Percentiles rank a stretch among this genome's conserved stretches.
phyloP scores from a whole-genome alignment of 37 sponge, comb jelly and placozoan genomes.

The Aplysina aerophoba region DNA sequence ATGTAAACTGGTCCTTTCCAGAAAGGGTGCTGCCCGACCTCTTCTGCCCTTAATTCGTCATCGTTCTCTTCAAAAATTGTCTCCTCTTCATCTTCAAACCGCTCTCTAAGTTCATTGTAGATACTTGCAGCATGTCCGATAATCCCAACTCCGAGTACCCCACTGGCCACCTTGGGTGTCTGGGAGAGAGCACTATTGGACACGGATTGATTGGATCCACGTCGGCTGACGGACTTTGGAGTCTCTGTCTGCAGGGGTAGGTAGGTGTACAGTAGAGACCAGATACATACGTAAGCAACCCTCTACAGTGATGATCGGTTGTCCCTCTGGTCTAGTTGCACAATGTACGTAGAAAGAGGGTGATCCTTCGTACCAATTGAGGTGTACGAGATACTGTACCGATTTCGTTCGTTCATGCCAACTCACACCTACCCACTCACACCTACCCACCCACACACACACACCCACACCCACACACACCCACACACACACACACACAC shows the following conservation, averaged over 20 bases:
- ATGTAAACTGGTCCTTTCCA: conserved; percentile 25
- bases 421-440: too few relatives aligned
- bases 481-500: too few relatives aligned
- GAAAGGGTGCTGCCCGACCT: not conserved
- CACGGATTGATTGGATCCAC: conserved; percentile 23
- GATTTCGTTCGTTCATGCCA: too few relatives aligned
- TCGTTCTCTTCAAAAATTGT: conserved; percentile 7
- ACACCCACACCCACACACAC: too few relatives aligned
- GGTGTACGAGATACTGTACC: too few relatives aligned
- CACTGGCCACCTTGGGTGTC: not conserved
- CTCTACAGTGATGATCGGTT: too few relatives aligned
- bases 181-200: not conserved
- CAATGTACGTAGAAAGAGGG: too few relatives aligned
- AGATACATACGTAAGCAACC: too few relatives aligned
- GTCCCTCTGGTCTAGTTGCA: too few relatives aligned
- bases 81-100: conserved; percentile 31
- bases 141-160: not conserved
- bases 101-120: conserved; percentile 8
- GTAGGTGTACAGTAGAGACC: too few relatives aligned
- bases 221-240: not conserved
- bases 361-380: too few relatives aligned
- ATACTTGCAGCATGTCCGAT: conserved; percentile 4
- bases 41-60: not conserved
- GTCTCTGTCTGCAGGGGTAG: conserved; percentile 30
- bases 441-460: too few relatives aligned